These are phyloP conservation scores for Heterotilapia buettikoferi DNA, from an alignment of 2,113 vertebrate genomes.

Conservation along the genomic window DNA sequence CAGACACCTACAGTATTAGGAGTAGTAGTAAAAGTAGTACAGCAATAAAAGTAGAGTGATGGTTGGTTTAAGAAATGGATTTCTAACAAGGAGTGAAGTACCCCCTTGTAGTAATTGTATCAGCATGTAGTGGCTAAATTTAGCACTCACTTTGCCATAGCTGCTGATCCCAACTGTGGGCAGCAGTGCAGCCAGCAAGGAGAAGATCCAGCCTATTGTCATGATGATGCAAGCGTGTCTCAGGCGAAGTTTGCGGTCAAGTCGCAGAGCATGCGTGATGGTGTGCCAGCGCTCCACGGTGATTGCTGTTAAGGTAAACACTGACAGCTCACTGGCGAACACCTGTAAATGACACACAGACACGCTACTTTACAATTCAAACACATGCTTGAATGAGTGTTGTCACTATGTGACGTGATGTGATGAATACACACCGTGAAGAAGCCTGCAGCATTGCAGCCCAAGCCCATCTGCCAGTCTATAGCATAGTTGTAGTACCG, in stretches of 20 bases:
- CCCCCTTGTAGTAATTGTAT: neutral
- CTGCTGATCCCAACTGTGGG: slow-evolving; percentile 89
- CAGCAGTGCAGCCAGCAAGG: slow-evolving; percentile 78
- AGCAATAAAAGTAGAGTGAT: neutral
- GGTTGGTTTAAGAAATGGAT: neutral
- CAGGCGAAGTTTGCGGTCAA: slow-evolving; percentile 82
- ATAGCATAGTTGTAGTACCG: slow-evolving; percentile 91
- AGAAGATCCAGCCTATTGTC: slow-evolving; percentile 85
- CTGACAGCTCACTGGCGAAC: slow-evolving; percentile 91
- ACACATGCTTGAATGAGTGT: neutral
- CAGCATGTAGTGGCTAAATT: neutral
- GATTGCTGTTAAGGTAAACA: slow-evolving; percentile 90
- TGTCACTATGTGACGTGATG: neutral
- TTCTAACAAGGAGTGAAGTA: neutral
- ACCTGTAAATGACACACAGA: slow-evolving; percentile 52
- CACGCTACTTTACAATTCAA: neutral
- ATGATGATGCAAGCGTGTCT: slow-evolving; percentile 83
- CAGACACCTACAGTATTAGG: neutral
- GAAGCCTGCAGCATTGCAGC: slow-evolving; percentile 86
- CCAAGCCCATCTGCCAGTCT: slow-evolving; percentile 89
- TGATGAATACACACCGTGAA: slow-evolving; percentile 71
- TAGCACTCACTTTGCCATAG: slow-evolving; percentile 81
- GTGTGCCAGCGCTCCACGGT: slow-evolving; percentile 96
- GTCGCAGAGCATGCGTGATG: slow-evolving; percentile 90
- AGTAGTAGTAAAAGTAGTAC: neutral